phyloP scores from a whole-genome alignment of 30 jellyfish, hydroid and myxozoan species.

The Aurelia coerulea region DNA sequence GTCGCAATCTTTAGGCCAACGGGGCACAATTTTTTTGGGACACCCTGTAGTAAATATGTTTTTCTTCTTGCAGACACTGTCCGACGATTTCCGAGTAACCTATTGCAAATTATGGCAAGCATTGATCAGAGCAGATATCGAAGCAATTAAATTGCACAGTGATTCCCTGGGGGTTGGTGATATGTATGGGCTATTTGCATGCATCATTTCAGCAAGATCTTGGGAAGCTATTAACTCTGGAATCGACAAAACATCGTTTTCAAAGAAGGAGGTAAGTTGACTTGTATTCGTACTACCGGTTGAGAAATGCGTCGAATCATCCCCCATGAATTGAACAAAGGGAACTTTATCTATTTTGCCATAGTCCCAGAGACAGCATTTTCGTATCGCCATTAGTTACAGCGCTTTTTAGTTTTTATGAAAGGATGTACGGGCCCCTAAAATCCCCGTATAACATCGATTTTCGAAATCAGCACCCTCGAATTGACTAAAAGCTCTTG shows the following conservation, averaged over 20 bases:
- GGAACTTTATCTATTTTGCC: too few species aligned
- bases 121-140: slow-evolving; percentile 72
- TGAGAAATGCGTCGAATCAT: background rate
- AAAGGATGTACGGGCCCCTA: too few species aligned
- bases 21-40: too few species aligned
- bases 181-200: slow-evolving; percentile 81
- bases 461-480: too few species aligned
- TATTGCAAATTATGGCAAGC: slow-evolving; percentile 96
- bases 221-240: slow-evolving; percentile 91
- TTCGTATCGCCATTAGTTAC: too few species aligned
- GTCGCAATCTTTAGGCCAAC: too few species aligned
- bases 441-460: too few species aligned
- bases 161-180: slow-evolving; percentile 88
- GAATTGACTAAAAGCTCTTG: too few species aligned
- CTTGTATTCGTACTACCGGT: background rate
- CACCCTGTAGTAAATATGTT: background rate
- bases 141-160: slow-evolving; percentile 68
- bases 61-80: slow-evolving; percentile 67
- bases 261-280: slow-evolving; percentile 79
- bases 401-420: too few species aligned
- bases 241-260: slow-evolving; percentile 59
- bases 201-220: slow-evolving; percentile 94
- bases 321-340: too few species aligned
- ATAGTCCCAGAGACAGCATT: too few species aligned
- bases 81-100: slow-evolving; percentile 79